phyloP scores from a whole-genome alignment of 2,888 invertebrate genomes.

The Trachelus iudaicus region DNA sequence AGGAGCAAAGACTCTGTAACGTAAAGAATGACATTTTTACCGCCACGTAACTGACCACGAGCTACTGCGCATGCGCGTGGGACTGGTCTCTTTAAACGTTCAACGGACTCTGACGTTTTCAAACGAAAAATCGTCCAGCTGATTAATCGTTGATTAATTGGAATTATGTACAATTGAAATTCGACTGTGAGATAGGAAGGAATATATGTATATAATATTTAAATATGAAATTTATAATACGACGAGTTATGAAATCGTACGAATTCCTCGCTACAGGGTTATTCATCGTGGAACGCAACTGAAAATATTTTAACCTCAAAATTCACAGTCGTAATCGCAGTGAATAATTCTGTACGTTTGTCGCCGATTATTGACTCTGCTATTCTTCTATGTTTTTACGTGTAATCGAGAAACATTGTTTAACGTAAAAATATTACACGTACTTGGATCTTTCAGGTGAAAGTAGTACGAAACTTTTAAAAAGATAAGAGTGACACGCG shows the following conservation, averaged over 20 bases:
- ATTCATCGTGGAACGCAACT: neutral
- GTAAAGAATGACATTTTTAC: neutral
- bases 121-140: neutral
- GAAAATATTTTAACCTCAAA: neutral
- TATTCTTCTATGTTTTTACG: neutral
- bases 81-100: no score
- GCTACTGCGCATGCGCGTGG: no score
- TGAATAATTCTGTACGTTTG: neutral
- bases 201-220: neutral
- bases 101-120: neutral
- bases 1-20: neutral
- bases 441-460: neutral
- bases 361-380: neutral
- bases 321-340: neutral
- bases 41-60: no score
- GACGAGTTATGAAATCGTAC: neutral
- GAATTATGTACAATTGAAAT: neutral
- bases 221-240: neutral
- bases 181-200: neutral
- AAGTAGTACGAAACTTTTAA: neutral
- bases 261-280: neutral
- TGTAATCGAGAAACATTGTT: neutral
- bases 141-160: neutral
- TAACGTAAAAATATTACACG: neutral
- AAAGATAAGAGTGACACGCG: neutral